These are phyloP conservation scores for Anarhynchus alexandrinus DNA, from an alignment of 2,113 vertebrate species.

Conservation along the genomic window DNA sequence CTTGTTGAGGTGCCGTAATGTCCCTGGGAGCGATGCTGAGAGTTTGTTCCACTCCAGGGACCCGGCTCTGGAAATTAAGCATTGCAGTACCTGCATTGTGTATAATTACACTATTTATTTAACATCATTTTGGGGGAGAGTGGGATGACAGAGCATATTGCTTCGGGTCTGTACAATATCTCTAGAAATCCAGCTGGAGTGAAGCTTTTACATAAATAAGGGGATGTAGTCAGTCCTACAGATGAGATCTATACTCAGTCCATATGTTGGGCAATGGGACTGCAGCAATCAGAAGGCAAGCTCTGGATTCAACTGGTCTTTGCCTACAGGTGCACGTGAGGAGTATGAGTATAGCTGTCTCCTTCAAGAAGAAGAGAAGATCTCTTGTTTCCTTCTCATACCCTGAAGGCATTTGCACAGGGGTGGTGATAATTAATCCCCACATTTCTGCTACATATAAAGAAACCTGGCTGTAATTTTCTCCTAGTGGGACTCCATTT, in stretches of 20 bases:
- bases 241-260: neutral
- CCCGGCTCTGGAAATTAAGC: neutral
- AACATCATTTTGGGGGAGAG: fast-evolving
- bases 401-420: conserved; percentile 52
- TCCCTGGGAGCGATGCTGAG: neutral
- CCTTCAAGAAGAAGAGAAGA: conserved; percentile 6
- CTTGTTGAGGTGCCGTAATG: neutral
- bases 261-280: neutral
- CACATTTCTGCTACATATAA: conserved; percentile 42
- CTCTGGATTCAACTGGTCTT: neutral
- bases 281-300: neutral
- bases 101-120: neutral
- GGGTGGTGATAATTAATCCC: conserved; percentile 62
- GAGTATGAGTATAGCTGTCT: neutral
- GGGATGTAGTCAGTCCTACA: neutral
- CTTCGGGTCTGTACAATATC: neutral
- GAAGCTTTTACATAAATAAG: neutral
- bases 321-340: neutral
- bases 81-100: neutral
- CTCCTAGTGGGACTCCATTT: conserved; percentile 66
- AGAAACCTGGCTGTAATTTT: conserved; percentile 58
- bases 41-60: neutral
- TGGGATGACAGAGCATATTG: neutral
- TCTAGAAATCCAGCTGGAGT: neutral
- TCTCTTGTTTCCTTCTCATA: conserved; percentile 19